Evolutionary conservation across 53 echinoderm and acorn worm species (phyloP).

Genomic region (Astropecten irregularis): DNA sequence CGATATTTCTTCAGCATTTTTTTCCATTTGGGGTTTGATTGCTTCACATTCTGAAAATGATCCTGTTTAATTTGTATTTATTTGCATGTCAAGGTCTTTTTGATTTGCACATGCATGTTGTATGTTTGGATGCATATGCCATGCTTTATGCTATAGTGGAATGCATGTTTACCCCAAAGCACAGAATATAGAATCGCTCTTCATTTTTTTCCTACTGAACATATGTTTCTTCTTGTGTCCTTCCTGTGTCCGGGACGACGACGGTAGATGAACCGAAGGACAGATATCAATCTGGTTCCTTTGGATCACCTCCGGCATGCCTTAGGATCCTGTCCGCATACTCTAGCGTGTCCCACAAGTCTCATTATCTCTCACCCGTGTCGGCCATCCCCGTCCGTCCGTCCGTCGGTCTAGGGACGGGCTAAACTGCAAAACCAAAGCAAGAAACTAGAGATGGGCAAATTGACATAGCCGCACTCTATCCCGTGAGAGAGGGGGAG

Average conservation of each 20-base stretch:
- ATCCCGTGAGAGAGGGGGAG: not conserved
- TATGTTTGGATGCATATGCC: too few relatives aligned
- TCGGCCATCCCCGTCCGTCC: conserved; percentile 5
- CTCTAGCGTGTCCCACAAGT: conserved; percentile 10
- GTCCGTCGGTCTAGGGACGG: too few relatives aligned
- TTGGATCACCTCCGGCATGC: not conserved
- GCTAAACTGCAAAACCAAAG: too few relatives aligned
- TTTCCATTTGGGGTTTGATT: too few relatives aligned
- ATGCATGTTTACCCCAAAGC: conserved; percentile 1
- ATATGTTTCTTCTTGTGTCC: conserved; percentile 1
- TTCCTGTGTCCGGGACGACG: not conserved
- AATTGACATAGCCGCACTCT: conserved; percentile 21
- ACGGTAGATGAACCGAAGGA: not conserved
- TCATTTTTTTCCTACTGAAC: conserved; percentile 26
- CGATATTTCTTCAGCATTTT: too few relatives aligned
- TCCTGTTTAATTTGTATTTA: too few relatives aligned
- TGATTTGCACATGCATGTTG: too few relatives aligned
- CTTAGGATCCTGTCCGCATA: too few relatives aligned
- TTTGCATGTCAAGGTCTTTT: too few relatives aligned
- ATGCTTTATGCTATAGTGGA: too few relatives aligned
- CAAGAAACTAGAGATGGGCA: not conserved
- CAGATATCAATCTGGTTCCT: conserved; percentile 2
- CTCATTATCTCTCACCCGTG: conserved; percentile 29
- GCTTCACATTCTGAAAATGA: too few relatives aligned
- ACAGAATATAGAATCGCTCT: conserved; percentile 1